Evolutionary conservation across 2,113 vertebrate genomes (phyloP).

Genomic region (Oxygymnocypris stewartii): DNA sequence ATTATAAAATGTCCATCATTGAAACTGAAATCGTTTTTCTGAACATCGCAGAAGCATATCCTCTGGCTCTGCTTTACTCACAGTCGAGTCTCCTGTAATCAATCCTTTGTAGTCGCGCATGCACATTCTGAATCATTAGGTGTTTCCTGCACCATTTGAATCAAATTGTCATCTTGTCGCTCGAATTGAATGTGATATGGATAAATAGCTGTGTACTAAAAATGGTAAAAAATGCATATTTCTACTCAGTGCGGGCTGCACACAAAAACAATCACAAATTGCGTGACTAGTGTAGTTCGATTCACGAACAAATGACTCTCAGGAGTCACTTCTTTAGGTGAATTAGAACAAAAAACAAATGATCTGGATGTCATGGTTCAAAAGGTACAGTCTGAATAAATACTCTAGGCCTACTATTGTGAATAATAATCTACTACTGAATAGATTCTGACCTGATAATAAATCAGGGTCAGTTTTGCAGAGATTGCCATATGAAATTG

Average conservation of each 20-base stretch:
- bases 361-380: too few relatives aligned
- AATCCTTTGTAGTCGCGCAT: too few relatives aligned
- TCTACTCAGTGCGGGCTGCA: not conserved
- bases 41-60: too few relatives aligned
- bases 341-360: not conserved
- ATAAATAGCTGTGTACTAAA: not conserved
- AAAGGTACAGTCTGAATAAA: too few relatives aligned
- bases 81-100: not conserved
- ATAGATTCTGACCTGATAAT: not conserved
- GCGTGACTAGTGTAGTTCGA: not conserved
- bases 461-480: not conserved
- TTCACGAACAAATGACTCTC: conserved; percentile 14
- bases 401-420: too few relatives aligned
- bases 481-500: not conserved
- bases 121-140: not conserved
- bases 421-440: not conserved
- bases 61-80: too few relatives aligned
- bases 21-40: too few relatives aligned
- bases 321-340: not conserved
- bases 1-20: not conserved
- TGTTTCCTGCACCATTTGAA: not conserved
- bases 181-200: not conserved
- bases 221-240: not conserved
- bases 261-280: not conserved
- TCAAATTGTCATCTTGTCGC: not conserved